Conservation (phyloP, 2,113 vertebrate genomes). For the Pampusana beccarii region DNA sequence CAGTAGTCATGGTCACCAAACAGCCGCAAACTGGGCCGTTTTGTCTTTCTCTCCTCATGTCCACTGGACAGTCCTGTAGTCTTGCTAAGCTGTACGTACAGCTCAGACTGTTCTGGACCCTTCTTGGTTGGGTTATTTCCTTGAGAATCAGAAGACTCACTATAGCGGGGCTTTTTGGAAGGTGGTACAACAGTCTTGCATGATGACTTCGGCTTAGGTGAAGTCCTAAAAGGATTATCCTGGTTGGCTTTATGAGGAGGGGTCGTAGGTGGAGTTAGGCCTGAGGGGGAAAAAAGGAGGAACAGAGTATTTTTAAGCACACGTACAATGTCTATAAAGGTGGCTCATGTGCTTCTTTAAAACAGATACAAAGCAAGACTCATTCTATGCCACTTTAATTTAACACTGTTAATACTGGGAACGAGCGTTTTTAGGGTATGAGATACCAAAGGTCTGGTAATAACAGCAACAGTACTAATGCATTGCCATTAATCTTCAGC, state of each 20-base stretch:
- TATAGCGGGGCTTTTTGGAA: slow-evolving; percentile 89
- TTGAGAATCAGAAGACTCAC: slow-evolving; percentile 84
- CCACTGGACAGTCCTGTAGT: slow-evolving; percentile 82
- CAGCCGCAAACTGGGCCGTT: slow-evolving; percentile 84
- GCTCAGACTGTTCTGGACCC: slow-evolving; percentile 92
- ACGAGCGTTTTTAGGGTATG: neutral
- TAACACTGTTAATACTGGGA: neutral
- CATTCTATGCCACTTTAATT: neutral
- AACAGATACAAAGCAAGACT: slow-evolving; percentile 12
- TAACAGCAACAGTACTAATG: neutral
- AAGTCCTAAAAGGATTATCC: slow-evolving; percentile 98
- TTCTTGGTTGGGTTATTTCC: slow-evolving; percentile 82
- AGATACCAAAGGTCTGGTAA: neutral
- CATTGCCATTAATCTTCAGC: neutral
- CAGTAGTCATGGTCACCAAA: slow-evolving; percentile 99
- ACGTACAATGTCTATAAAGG: neutral
- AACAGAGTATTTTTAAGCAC: slow-evolving; percentile 44
- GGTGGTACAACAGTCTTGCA: slow-evolving; percentile 90
- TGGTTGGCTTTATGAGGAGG: slow-evolving; percentile 99
- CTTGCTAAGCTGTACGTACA: slow-evolving; percentile 94
- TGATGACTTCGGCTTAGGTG: slow-evolving; percentile 94
- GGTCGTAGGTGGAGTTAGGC: slow-evolving; percentile 99
- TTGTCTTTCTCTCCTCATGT: slow-evolving; percentile 86
- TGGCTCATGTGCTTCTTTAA: neutral
- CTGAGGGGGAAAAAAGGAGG: slow-evolving; percentile 70